Conservation (phyloP, 2,113 vertebrate species). For the Phaethornis superciliosus region DNA sequence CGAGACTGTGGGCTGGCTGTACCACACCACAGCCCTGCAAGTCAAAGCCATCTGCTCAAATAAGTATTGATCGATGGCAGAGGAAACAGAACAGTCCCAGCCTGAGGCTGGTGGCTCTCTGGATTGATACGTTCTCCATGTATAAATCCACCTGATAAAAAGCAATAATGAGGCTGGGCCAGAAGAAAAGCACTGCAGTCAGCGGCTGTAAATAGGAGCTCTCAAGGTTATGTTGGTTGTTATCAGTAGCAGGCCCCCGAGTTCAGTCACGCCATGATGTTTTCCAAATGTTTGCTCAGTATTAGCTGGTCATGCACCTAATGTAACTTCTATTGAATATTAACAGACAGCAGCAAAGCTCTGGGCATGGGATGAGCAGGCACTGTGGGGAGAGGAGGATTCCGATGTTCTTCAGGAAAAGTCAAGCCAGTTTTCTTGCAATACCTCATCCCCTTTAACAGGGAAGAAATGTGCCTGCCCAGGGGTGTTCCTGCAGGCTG, state of each 20-base stretch:
- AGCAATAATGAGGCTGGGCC: constrained; percentile 64
- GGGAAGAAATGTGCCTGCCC: background rate
- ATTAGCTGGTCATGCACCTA: constrained; percentile 90
- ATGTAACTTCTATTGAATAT: constrained; percentile 92
- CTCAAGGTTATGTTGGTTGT: constrained; percentile 84
- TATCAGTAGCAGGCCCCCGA: constrained; percentile 82
- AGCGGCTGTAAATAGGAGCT: constrained; percentile 76
- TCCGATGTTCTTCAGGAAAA: constrained; percentile 44
- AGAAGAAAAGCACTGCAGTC: constrained; percentile 76
- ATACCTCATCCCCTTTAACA: background rate
- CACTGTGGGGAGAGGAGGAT: background rate
- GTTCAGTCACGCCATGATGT: constrained; percentile 90
- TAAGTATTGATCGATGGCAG: constrained; percentile 35
- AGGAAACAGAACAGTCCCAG: constrained; percentile 15
- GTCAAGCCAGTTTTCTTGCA: background rate
- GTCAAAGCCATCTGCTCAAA: constrained; percentile 35
- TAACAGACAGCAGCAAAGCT: constrained; percentile 83
- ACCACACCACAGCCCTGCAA: background rate
- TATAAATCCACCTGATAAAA: constrained; percentile 70
- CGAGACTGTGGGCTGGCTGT: background rate
- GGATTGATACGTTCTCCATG: constrained; percentile 57
- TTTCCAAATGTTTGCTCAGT: constrained; percentile 96
- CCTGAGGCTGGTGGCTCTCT: constrained; percentile 40
- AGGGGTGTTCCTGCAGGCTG: background rate
- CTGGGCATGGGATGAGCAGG: constrained; percentile 71